Conservation (phyloP, 2,113 vertebrate species). For the Brachypteracias leptosomus region DNA sequence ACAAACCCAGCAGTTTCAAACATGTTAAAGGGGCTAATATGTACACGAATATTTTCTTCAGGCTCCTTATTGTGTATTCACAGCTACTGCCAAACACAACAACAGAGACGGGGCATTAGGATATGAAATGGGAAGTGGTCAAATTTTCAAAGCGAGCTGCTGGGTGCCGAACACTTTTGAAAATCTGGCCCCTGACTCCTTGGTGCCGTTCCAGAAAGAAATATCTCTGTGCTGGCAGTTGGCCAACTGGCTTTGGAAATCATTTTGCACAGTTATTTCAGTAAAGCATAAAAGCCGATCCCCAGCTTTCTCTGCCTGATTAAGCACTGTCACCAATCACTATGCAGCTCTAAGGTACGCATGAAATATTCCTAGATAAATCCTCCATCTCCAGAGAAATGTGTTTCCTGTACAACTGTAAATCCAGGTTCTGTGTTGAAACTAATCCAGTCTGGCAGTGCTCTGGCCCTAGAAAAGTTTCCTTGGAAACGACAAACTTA, state of each 20-base stretch:
- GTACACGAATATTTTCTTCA: conserved; percentile 8
- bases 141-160: conserved; percentile 42
- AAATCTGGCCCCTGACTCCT: conserved; percentile 40
- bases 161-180: conserved; percentile 20
- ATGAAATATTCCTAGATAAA: conserved; percentile 55
- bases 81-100: conserved; percentile 39
- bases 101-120: conserved; percentile 9
- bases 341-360: not conserved
- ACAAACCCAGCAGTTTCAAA: not conserved
- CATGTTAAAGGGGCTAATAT: not conserved
- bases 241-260: conserved; percentile 48
- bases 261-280: conserved; percentile 26
- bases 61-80: conserved; percentile 22
- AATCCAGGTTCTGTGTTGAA: conserved; percentile 61
- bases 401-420: conserved; percentile 56
- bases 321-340: conserved; percentile 49
- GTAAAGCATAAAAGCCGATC: conserved; percentile 8
- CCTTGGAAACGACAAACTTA: conserved; percentile 37
- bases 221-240: conserved; percentile 36
- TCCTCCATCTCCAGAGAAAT: conserved; percentile 54
- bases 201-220: conserved; percentile 25
- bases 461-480: conserved; percentile 44
- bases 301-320: conserved; percentile 49
- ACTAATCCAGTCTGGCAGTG: conserved; percentile 63
- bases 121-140: conserved; percentile 55